Conservation (phyloP, 1,140 invertebrate genomes). For the Drosophila yakuba region DNA sequence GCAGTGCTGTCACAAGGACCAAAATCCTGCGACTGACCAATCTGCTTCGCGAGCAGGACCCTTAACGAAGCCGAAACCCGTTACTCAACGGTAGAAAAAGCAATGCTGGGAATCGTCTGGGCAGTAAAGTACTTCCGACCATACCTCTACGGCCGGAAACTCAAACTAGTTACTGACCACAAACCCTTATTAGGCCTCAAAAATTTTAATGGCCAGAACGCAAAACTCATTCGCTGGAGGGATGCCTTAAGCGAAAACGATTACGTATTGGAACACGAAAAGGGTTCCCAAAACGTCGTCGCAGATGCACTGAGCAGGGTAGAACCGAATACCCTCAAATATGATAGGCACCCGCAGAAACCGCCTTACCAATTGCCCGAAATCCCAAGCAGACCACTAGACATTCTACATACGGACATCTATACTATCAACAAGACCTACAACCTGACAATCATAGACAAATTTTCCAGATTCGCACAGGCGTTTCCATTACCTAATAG, state of each 20-base stretch:
- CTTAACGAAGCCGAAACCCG: background rate
- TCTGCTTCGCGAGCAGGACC: too few species aligned
- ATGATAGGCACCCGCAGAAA: too few species aligned
- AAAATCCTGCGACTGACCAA: too few species aligned
- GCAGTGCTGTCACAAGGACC: too few species aligned
- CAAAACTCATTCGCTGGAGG: background rate
- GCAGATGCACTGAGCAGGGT: background rate
- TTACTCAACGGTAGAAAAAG: background rate
- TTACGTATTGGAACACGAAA: background rate
- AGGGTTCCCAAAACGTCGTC: background rate
- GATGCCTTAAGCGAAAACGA: background rate
- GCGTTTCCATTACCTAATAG: background rate
- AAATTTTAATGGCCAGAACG: background rate
- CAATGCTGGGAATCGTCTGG: background rate
- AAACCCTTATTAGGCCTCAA: slow-evolving; percentile 1
- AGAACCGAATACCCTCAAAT: background rate
- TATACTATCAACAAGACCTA: too few species aligned
- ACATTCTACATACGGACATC: too few species aligned
- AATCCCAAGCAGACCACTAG: too few species aligned
- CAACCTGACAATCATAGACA: too few species aligned
- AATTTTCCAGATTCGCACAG: too few species aligned
- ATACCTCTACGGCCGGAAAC: background rate
- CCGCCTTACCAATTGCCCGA: too few species aligned
- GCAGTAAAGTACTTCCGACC: background rate
- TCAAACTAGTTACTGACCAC: background rate